These are phyloP conservation scores for Dusona sp. DNA, from an alignment of 2,888 invertebrate species.

Conservation along the genomic window DNA sequence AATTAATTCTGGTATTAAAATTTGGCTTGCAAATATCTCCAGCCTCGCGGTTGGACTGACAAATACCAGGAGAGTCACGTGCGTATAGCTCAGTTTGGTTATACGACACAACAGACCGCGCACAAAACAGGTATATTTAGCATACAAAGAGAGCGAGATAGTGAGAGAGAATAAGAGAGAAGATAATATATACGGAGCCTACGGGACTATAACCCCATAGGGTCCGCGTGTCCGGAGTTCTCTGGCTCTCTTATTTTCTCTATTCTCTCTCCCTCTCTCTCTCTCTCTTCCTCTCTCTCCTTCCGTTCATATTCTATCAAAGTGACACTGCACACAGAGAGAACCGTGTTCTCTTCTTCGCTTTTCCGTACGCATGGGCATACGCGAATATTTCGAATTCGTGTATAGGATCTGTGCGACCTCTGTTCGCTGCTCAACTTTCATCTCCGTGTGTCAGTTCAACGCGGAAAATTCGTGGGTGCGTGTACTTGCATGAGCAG, in stretches of 20 bases:
- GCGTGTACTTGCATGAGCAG: constrained; percentile 73
- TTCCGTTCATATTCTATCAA: constrained; percentile 29
- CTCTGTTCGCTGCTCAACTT: constrained; percentile 40
- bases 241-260: constrained; percentile 1
- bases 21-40: constrained; percentile 85
- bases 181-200: constrained; percentile 26
- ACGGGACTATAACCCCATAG: constrained; percentile 45
- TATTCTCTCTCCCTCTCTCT: constrained; percentile 9
- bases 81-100: constrained; percentile 63
- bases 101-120: constrained; percentile 33
- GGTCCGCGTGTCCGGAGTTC: constrained; percentile 7
- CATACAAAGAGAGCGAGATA: constrained; percentile 26
- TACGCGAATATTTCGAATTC: constrained; percentile 70
- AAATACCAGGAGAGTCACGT: constrained; percentile 71
- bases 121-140: constrained; percentile 40
- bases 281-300: constrained; percentile 6
- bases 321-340: constrained; percentile 26
- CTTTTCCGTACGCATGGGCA: constrained; percentile 42
- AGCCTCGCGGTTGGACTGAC: constrained; percentile 78
- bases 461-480: constrained; percentile 64
- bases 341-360: constrained; percentile 41
- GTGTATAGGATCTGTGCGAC: constrained; percentile 52
- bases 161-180: constrained; percentile 35
- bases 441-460: constrained; percentile 21
- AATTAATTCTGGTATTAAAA: constrained; percentile 85